Evolutionary conservation across 1,140 invertebrate species (phyloP), one percentile per base, ranked within the genome.

Genomic region (Drosophila navojoa): DNA sequence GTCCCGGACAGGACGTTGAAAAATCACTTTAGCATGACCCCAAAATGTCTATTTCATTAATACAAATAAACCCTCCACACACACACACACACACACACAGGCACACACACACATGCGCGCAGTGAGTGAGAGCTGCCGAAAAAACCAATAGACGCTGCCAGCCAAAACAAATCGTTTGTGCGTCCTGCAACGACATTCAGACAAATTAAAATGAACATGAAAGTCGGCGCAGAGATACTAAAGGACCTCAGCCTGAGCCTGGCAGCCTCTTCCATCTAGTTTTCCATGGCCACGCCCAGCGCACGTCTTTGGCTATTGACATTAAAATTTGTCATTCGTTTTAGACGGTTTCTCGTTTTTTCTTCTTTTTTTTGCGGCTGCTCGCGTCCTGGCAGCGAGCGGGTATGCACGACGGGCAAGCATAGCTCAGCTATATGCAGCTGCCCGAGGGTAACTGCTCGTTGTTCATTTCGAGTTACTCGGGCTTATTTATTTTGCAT

Each of bases 1-100:
- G 78, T 64, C 71, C n/a, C 47, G 70, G 64, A 62, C 63, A 75
- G 87, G 87, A 90, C 87, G 67, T 90, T 90, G 87, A 90, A 90
- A 90, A 90, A 90, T 90, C 87, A 90, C 87, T 90, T 90, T 90
- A 87, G 87, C 68, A 78, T 87, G 87, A 90, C 87, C 87, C 87
- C 79, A 90, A 90, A 90, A 90, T 78, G 79, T 90, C 87, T 79
- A 90, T 90, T 90, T 90, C 81, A 90, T 90, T 90, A 87, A 90
- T 90, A 87, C 82, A 90, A 90, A 90, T 87, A 87, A 89, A 87
- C 73, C 84, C 75, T 38, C 35, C 9, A 11, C 35, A 38, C 35
- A 38, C 35, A 38, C 35, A 13, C 35, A 38, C 32, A 35, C 32
- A 35, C 32, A 35, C 32, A 35, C 9, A 29, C 5, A 22, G 19